Base-by-base conservation (phyloP, 2,797 vertebrate species). In the Falco cherrug region DNA sequence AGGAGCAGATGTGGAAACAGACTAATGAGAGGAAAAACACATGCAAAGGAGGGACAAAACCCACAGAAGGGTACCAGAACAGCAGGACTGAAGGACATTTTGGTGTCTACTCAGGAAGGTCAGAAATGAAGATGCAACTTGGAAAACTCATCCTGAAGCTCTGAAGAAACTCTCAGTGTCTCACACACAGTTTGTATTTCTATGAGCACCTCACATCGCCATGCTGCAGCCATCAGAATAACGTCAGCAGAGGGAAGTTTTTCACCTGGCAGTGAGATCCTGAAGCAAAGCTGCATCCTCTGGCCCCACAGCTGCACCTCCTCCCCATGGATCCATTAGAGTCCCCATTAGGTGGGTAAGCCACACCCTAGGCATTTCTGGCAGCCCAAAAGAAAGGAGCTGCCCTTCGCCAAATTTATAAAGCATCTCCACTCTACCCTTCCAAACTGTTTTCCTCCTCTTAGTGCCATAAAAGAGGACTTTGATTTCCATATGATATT, bases 181-280 rank as follows among this genome's bases (percentile, higher is more conserved):
- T n/a, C 24, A 22, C 17, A 54, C 4, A 24, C 9, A 9, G 31
- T 25, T 56, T 8, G 1, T 37, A 61, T 47, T 60, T 71, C n/a
- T n/a, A n/a, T 1, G 0, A 25, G 13, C 5, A 41, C 19, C n/a
- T 60, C 29, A 25, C 0, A 6, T 33, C 24, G 64, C 10, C 48
- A 39, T 7, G 17, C 1, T 29, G 16, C 45, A 92, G 29, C 17
- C 57, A 59, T 11, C 70, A 65, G 41, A 68, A 53, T 31, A 54
- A 50, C 1, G 1, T 45, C 28, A 16, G 29, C 9, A 5, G 13
- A 76, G n/a, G 11, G 13, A 57, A 48, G 1, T 35, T 57, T 41
- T 67, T 26, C 13, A 6, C 31, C 24, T 43, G 21, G 9, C 75
- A 20, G 29, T 25, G 9, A 25, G 2, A 48, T 26, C 65, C 41